These are phyloP conservation scores for Brotula barbata DNA, from an alignment of 2,797 vertebrate species.

Conservation along the genomic window DNA sequence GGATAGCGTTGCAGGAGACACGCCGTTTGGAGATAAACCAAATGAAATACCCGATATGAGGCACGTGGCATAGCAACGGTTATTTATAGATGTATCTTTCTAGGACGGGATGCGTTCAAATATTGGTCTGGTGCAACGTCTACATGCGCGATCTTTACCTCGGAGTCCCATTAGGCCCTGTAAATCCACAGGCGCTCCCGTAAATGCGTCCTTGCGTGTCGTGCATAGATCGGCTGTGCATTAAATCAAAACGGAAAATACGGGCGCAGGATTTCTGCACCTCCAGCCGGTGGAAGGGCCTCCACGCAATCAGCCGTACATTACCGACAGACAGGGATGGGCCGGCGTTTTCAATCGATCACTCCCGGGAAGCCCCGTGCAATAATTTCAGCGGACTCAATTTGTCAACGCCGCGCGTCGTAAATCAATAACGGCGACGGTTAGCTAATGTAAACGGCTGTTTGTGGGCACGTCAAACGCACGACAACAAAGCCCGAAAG, in stretches of 20 bases:
- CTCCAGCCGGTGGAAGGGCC: background rate
- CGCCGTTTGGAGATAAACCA: too few species aligned
- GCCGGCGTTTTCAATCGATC: conserved; percentile 9
- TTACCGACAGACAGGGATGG: conserved; percentile 8
- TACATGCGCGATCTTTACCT: background rate
- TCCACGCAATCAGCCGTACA: background rate
- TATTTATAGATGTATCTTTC: too few species aligned
- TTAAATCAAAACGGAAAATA: conserved; percentile 14
- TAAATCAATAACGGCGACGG: conserved; percentile 2
- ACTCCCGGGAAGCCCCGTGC: background rate
- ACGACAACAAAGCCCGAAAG: too few species aligned
- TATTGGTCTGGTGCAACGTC: too few species aligned
- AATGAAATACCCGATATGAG: too few species aligned
- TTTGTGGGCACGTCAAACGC: background rate
- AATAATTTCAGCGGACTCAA: conserved; percentile 13
- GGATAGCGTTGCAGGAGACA: too few species aligned
- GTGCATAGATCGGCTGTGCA: background rate
- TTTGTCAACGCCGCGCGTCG: conserved; percentile 8
- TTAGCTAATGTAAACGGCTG: conserved; percentile 14
- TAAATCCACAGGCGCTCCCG: background rate
- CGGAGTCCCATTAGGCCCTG: background rate
- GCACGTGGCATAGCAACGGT: too few species aligned
- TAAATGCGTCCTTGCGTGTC: conserved; percentile 2
- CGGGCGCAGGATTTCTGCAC: conserved; percentile 3
- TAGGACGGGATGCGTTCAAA: too few species aligned